Evolutionary conservation across 2,888 invertebrate species (phyloP).

Genomic region (Matsumyia berberina): DNA sequence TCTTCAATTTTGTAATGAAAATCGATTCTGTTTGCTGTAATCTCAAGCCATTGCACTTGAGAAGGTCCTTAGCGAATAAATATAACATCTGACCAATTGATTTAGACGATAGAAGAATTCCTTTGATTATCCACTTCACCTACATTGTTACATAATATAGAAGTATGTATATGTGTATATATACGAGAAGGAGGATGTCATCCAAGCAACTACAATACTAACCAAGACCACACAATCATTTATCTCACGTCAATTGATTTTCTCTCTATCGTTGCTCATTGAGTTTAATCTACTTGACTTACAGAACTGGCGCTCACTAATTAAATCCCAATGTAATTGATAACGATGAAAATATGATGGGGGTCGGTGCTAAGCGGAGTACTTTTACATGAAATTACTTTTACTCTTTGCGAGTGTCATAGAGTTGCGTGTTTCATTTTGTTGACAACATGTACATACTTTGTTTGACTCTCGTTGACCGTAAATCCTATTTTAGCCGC

Average conservation of each 20-base stretch:
- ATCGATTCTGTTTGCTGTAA: constrained; percentile 52
- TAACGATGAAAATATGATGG: not conserved
- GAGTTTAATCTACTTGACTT: constrained; percentile 42
- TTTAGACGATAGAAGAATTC: constrained; percentile 11
- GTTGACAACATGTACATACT: too few species aligned
- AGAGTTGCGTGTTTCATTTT: too few species aligned
- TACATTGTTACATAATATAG: not conserved
- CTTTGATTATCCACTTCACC: constrained; percentile 22
- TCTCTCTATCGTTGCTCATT: constrained; percentile 1
- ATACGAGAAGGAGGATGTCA: not conserved
- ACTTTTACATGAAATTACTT: not conserved
- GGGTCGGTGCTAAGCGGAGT: not conserved
- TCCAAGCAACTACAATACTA: not conserved
- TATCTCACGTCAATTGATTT: constrained; percentile 44
- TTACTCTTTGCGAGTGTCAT: too few species aligned
- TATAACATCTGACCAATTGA: constrained; percentile 4
- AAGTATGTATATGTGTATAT: not conserved
- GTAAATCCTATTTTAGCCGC: too few species aligned
- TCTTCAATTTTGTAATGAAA: constrained; percentile 37
- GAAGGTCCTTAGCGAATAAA: constrained; percentile 19
- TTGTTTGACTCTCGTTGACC: too few species aligned
- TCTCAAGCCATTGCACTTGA: constrained; percentile 33
- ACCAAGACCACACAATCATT: constrained; percentile 21
- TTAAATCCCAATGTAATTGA: constrained; percentile 46
- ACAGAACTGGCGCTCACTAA: constrained; percentile 29